phyloP scores from a whole-genome alignment of 2,113 vertebrate genomes.

The Ictalurus furcatus region DNA sequence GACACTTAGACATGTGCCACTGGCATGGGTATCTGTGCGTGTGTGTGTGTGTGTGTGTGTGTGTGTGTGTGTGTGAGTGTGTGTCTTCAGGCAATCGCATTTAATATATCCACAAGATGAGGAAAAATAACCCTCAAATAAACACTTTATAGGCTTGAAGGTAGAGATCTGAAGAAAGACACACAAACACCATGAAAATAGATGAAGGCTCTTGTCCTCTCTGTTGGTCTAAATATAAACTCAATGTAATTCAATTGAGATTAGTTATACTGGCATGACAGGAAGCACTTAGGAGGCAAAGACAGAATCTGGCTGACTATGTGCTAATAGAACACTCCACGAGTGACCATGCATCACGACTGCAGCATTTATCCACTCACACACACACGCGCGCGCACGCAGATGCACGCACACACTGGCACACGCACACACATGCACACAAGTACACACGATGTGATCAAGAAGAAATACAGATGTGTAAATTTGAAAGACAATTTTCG shows the following conservation, averaged over 20 bases:
- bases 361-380: conserved; percentile 10
- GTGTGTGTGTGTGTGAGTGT: not conserved
- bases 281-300: conserved; percentile 77
- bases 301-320: conserved; percentile 70
- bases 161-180: not conserved
- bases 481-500: conserved; percentile 57
- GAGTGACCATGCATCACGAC: conserved; percentile 54
- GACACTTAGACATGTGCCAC: not conserved
- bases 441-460: no score
- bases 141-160: not conserved
- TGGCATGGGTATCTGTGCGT: not conserved
- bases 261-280: conserved; percentile 75
- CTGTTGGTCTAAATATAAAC: conserved; percentile 66
- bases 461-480: conserved; percentile 41
- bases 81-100: not conserved
- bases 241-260: conserved; percentile 76
- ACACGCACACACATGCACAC: no score
- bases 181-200: conserved; percentile 52
- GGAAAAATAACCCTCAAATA: not conserved
- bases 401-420: conserved; percentile 22
- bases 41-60: not conserved
- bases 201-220: conserved; percentile 62
- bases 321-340: conserved; percentile 60
- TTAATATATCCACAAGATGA: not conserved
- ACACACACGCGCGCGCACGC: conserved; percentile 47